Base-by-base conservation (phyloP, 2,888 invertebrate species). In the Megamerina dolium region DNA sequence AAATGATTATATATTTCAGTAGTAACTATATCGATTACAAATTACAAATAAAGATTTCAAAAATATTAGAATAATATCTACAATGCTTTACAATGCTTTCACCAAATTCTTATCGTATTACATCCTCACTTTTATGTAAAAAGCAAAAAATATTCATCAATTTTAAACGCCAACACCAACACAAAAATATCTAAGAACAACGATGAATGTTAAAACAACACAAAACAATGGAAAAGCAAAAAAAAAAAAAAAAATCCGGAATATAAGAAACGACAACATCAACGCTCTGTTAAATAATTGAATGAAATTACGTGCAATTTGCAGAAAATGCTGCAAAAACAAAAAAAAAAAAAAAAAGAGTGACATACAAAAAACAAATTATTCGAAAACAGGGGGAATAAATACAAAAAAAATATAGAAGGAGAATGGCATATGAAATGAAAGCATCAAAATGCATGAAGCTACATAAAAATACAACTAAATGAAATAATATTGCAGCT, bases 251-350 rank as follows among this genome's bases (percentile, higher is more conserved):
- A 26, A 26, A 9, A 26, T 10, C 10, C 12, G 12, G 10, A 26
- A 26, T 26, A 26, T 10, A 26, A 26, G 26, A 26, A 2, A 26
- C 3, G 9, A 26, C 26, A 26, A 10, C 35, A 21, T 30, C 17
- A 30, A 30, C 37, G 38, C 38, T 39, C 38, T 32, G 38, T 43
- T 18, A 43, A 43, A 30, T 39, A 43, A 43, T 43, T 43, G 43
- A 43, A 43, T 43, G 27, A 43, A 43, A 43, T 38, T 43, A 39
- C 38, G 35, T 34, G 34, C 38, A 35, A 34, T 43, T 43, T 37
- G 37, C 18, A 26, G 33, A 14, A 30, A 32, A 33, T 14, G 33
- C 14, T 23, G 26, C 31, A 21, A 33, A 33, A 23, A n/a, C 32
- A 18, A 12, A 16, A n/a, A n/a, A 12, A 23, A n/a, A 16, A 37